Base-by-base conservation (phyloP, 1,140 invertebrate genomes). In the Nasonia vitripennis region DNA sequence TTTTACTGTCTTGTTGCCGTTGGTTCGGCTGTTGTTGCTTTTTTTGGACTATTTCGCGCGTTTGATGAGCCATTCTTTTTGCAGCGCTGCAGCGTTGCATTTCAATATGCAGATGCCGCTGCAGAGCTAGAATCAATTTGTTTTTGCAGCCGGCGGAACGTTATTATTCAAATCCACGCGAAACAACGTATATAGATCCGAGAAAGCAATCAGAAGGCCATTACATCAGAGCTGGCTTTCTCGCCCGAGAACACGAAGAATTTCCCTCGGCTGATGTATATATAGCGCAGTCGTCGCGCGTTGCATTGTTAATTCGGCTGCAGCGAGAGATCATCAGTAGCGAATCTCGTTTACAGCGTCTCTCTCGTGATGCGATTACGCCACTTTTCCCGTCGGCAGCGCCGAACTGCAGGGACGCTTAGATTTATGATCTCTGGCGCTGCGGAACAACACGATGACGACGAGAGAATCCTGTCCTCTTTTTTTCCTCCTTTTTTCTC, bases 401-500 rank as follows among this genome's bases (percentile, higher is more conserved):
- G 7, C 73, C 48, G 55, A 79, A 78, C 85, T 71, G 68, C 75
- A 81, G 41, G 41, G 9, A 78, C 87, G 84, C 84, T 86, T 84
- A 88, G 87, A 87, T 88, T 88, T 88, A 88, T 88, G 84, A 88
- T 88, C 86, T 86, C 83, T 86, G 74, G 81, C 6, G 20, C 20
- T n/a, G 7, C 83, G 77, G 84, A 87, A 82, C 68, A 71, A 87
- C 82, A 86, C 74, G 80, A 27, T 27, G 27, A 81, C 80, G 68
- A 83, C 79, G 67, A 79, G 79, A 75, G 87, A 75, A 77, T 81
- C 67, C 48, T 78, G 23, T 31, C 4, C 34, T 31, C 27, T 14
- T 78, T 41, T 73, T 82, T 68, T 45, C 5, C 41, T 37, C 34
- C 51, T 62, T 41, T 82, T 75, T 68, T 20, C 12, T 70, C 14